Conservation (phyloP, 2,113 vertebrate genomes). For the Elachura formosa region DNA sequence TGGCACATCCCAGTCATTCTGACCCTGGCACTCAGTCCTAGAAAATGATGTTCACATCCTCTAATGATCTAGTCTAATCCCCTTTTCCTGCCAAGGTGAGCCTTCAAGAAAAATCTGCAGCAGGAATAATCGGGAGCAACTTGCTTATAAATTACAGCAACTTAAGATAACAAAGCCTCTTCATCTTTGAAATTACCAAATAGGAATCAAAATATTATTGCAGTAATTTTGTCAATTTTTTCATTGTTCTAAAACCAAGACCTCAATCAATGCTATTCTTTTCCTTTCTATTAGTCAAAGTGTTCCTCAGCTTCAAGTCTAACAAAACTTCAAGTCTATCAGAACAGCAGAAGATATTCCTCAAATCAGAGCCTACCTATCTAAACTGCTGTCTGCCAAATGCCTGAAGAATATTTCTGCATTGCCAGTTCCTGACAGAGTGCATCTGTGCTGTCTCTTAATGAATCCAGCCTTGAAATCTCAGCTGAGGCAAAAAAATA, state of each 20-base stretch:
- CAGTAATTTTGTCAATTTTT: not conserved
- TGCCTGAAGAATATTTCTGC: not conserved
- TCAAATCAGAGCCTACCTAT: not conserved
- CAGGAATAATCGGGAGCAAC: not conserved
- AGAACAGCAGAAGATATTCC: not conserved
- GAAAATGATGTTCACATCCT: not conserved
- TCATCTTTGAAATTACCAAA: not conserved
- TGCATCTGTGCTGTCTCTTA: not conserved
- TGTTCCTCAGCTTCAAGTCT: not conserved
- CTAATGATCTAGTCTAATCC: not conserved
- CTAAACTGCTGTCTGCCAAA: not conserved
- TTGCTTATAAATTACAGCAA: not conserved
- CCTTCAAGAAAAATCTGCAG: not conserved
- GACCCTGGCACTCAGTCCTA: not conserved
- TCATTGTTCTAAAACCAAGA: not conserved
- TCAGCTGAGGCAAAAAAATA: not conserved
- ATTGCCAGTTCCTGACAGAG: not conserved
- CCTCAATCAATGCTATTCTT: not conserved
- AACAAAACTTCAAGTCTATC: not conserved
- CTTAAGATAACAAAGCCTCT: not conserved
- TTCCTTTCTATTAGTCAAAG: not conserved
- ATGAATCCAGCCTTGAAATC: not conserved
- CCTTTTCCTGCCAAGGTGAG: not conserved
- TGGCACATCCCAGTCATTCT: not conserved
- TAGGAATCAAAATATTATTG: not conserved